Conservation (phyloP, 2,797 vertebrate species). For the Schizopygopsis pylzovi region DNA sequence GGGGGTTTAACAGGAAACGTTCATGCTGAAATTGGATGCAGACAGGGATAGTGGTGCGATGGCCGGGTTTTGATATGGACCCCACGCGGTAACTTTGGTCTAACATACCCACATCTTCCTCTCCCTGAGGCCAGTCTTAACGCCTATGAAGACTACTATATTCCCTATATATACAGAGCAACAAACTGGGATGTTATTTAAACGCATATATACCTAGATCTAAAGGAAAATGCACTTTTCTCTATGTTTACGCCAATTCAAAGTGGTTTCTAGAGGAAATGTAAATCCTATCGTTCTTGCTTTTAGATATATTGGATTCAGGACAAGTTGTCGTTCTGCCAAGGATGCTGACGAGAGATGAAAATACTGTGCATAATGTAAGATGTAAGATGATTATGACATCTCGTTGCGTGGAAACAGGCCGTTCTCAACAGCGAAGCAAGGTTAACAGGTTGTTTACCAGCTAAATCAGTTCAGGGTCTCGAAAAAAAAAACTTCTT, state of each 20-base stretch:
- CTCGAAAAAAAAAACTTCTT: background rate
- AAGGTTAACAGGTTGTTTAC: constrained; percentile 41
- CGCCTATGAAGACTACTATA: background rate
- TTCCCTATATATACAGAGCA: background rate
- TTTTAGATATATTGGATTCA: constrained; percentile 62
- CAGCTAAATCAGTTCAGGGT: constrained; percentile 33
- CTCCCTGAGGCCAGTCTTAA: constrained; percentile 73
- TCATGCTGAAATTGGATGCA: constrained; percentile 99
- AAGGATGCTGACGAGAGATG: constrained; percentile 33
- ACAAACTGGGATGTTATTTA: constrained; percentile 12
- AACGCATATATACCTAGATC: constrained; percentile 16
- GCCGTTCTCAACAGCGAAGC: constrained; percentile 10
- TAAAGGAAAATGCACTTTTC: constrained; percentile 32
- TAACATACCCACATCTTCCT: constrained; percentile 69
- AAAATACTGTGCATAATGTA: constrained; percentile 48
- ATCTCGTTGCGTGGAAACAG: constrained; percentile 60
- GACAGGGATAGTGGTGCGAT: constrained; percentile 95
- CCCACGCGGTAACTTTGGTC: constrained; percentile 85
- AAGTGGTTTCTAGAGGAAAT: constrained; percentile 48
- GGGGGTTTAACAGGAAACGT: constrained; percentile 98
- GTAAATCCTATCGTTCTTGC: constrained; percentile 62
- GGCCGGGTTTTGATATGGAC: constrained; percentile 94
- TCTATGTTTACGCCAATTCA: constrained; percentile 63
- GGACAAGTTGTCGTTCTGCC: constrained; percentile 42
- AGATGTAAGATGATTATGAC: constrained; percentile 45